Conservation (phyloP, 2,888 invertebrate species). For the Arge pagana region DNA sequence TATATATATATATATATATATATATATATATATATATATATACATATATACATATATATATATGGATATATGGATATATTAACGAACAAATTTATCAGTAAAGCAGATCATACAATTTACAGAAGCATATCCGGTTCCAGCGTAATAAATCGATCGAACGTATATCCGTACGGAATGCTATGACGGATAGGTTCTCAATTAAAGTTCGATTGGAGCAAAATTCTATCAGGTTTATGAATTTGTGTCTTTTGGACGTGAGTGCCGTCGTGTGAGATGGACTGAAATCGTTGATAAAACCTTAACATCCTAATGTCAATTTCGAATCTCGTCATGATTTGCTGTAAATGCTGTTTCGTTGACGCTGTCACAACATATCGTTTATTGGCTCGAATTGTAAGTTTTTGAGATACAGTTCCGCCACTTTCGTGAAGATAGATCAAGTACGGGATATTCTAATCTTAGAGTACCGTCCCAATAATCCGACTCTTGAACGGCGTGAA, state of each 20-base stretch:
- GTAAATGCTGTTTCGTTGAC: too few species aligned
- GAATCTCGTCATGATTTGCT: not conserved
- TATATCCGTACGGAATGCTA: too few species aligned
- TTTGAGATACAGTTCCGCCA: not conserved
- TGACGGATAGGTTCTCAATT: too few species aligned
- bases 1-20: too few species aligned
- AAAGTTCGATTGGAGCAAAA: too few species aligned
- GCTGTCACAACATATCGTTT: slow-evolving; percentile 1
- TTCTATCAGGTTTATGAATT: too few species aligned
- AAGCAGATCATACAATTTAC: too few species aligned
- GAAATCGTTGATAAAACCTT: not conserved
- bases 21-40: too few species aligned
- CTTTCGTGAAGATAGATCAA: not conserved
- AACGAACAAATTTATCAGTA: not conserved
- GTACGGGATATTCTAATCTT: not conserved
- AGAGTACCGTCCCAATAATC: not conserved
- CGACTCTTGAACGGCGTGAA: slow-evolving; percentile 1
- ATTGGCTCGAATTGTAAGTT: not conserved
- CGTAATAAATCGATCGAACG: too few species aligned
- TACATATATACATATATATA: too few species aligned
- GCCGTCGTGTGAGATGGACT: not conserved
- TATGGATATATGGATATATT: not conserved
- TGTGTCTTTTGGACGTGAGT: not conserved
- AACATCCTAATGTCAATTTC: not conserved
- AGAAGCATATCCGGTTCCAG: too few species aligned